phyloP scores from a whole-genome alignment of 2,797 vertebrate species.

The Schizopygopsis pylzovi region DNA sequence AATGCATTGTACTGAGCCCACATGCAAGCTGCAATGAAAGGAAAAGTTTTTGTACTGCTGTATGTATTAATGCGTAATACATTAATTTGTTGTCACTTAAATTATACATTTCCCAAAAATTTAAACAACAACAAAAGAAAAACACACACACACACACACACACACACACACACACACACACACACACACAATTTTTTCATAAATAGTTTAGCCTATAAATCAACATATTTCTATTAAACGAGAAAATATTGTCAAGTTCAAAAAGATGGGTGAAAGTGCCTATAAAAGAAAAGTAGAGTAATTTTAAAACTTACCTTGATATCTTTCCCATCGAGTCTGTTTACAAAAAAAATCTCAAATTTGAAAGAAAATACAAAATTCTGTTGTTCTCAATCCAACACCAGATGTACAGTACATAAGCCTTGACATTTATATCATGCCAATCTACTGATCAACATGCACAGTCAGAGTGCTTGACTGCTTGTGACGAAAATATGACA shows the following conservation, averaged over 20 bases:
- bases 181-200: not conserved
- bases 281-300: not conserved
- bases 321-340: not conserved
- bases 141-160: too few species aligned
- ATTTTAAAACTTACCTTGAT: constrained; percentile 11
- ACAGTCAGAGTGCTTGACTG: constrained; percentile 46
- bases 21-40: constrained; percentile 35
- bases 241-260: not conserved
- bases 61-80: not conserved
- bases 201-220: not conserved
- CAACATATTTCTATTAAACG: not conserved
- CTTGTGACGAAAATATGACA: constrained; percentile 48
- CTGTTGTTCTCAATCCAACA: not conserved
- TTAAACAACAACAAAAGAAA: not conserved
- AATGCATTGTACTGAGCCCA: constrained; percentile 10
- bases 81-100: not conserved
- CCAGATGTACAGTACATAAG: not conserved
- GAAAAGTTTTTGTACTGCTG: not conserved
- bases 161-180: too few species aligned
- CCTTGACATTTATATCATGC: not conserved
- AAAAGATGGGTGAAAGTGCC: not conserved
- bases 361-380: not conserved
- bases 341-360: not conserved
- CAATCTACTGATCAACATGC: constrained; percentile 36
- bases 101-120: not conserved